Base-by-base conservation (phyloP, 2,888 invertebrate genomes). In the Ophion costatus region DNA sequence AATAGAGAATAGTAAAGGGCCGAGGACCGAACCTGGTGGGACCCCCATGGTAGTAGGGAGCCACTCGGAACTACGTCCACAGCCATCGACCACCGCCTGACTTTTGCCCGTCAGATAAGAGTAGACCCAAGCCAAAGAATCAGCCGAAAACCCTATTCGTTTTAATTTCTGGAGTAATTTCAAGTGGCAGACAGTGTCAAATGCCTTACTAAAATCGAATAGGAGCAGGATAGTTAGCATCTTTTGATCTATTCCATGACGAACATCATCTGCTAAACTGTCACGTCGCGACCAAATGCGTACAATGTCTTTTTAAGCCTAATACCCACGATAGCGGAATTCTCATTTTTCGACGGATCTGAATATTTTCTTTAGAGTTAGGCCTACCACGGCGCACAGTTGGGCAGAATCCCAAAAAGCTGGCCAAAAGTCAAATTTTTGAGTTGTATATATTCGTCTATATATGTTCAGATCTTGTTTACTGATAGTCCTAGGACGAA, bases 11-110 rank as follows among this genome's bases (percentile, higher is more conserved):
- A 71, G 11, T 0, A 69, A 29, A 0, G 45, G 85, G 0, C 80
- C 78, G 0, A 81, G 77, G 0, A 86, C 81, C 0, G 74, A 83
- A 0, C 74, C 78, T 10, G 74, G 69, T 0, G 67, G 74, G 0
- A 83, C 67, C 0, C 78, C 78, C 1, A n/a, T n/a, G 2, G 24
- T 17, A 2, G 70, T 70, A 6, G 29, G 17, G 5, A 24, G 17
- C 59, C 71, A 71, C 11, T 14, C 9, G 0, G 63, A 63, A 2
- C 20, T 1, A 4, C 0, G 9, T 5, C 38, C 63, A 0, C n/a
- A 1, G 38, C 38, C 29, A 1, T 63, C 79, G 0, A 51, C 6
- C 0, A 29, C 29, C 29, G 29, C 29, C 29, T 29, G 29, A 29
- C 29, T 29, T 29, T 4, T 29, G 4, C 29, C 29, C 4, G 29